These are phyloP conservation scores for Diadegma fenestrale DNA, from an alignment of 2,888 invertebrate species.

Conservation along the genomic window DNA sequence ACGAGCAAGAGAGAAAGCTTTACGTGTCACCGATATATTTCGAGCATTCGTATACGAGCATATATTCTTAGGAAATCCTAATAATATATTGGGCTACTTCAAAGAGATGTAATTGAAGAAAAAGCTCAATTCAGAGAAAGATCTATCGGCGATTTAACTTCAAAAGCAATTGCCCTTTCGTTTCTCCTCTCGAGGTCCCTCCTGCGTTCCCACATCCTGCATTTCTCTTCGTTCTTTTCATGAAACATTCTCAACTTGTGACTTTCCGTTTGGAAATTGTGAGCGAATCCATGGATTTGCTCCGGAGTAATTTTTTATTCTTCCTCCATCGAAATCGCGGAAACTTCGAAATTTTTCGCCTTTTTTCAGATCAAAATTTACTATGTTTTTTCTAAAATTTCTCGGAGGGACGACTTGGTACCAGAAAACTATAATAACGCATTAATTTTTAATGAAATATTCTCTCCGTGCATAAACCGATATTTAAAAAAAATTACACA, in stretches of 20 bases:
- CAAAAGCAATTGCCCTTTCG: constrained; percentile 33
- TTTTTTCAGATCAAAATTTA: too few relatives aligned
- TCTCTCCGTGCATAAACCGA: too few relatives aligned
- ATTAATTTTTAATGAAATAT: too few relatives aligned
- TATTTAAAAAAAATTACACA: neutral
- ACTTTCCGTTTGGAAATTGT: neutral
- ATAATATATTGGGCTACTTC: constrained; percentile 11
- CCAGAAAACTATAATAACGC: too few relatives aligned
- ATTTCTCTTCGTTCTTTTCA: constrained; percentile 20
- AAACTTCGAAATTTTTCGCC: too few relatives aligned
- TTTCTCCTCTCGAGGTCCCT: constrained; percentile 42
- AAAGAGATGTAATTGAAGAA: constrained; percentile 46
- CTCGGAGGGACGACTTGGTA: too few relatives aligned
- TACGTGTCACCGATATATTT: constrained; percentile 32
- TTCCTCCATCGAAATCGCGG: too few relatives aligned
- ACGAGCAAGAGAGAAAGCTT: constrained; percentile 34
- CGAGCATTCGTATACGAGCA: neutral
- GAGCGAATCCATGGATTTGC: neutral
- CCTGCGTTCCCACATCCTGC: constrained; percentile 63
- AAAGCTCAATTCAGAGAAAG: constrained; percentile 71
- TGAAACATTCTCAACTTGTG: neutral
- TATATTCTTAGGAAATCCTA: constrained; percentile 28
- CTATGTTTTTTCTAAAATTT: too few relatives aligned
- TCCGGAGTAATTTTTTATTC: too few relatives aligned
- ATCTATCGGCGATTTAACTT: constrained; percentile 75